These are phyloP conservation scores for Lycophotia porphyrea DNA, from an alignment of 2,888 invertebrate genomes.

Conservation along the genomic window DNA sequence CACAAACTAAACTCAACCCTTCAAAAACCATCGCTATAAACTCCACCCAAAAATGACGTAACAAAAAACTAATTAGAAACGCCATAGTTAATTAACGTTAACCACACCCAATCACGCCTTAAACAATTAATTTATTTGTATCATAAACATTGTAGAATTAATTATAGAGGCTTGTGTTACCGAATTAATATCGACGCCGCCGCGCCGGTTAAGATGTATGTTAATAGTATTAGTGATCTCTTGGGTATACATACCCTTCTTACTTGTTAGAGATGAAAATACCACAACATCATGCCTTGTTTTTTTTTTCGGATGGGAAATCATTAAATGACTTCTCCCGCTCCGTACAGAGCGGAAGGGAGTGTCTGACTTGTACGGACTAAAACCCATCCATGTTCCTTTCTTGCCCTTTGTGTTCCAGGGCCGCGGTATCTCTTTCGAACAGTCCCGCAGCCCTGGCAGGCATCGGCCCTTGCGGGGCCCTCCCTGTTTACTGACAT, in stretches of 20 bases:
- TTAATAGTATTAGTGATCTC: constrained; percentile 34
- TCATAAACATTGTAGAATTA: constrained; percentile 62
- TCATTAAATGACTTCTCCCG: no score
- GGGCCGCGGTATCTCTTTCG: no score
- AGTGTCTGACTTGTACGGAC: no score
- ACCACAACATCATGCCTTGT: neutral
- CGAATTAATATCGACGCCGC: constrained; percentile 62
- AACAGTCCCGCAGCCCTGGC: no score
- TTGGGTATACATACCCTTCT: constrained; percentile 11
- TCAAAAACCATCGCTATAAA: neutral
- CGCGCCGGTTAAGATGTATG: constrained; percentile 35
- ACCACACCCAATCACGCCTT: constrained; percentile 30
- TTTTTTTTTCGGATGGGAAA: no score
- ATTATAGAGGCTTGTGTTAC: constrained; percentile 63
- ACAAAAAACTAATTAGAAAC: constrained; percentile 13
- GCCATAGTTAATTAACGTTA: neutral
- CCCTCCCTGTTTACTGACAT: no score
- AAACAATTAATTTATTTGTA: constrained; percentile 53
- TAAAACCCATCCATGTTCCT: no score
- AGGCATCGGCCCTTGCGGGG: no score
- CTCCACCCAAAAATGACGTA: constrained; percentile 8
- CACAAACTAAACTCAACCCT: neutral
- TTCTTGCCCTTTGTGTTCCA: no score
- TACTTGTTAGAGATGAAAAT: constrained; percentile 8
- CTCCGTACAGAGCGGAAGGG: no score